A percentile compares a stretch with the other conserved stretches of the same genome.
phyloP scores from a whole-genome alignment of 2,113 vertebrate genomes.

The Australoheros scitulus region DNA sequence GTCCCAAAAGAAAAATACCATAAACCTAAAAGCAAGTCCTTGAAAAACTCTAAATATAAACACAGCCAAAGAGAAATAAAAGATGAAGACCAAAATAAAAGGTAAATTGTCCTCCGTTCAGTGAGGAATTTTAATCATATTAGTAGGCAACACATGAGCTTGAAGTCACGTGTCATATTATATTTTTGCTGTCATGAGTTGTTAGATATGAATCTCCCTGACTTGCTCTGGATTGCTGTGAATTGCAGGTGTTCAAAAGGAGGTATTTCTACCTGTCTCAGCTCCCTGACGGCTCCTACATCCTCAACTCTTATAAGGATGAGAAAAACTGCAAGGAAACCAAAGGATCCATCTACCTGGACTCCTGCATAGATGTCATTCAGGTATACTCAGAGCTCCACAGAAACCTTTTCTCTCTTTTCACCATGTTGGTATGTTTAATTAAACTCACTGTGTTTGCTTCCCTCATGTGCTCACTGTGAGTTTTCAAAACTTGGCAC shows the following conservation, averaged over 20 bases:
- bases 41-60: too few species aligned
- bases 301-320: slow-evolving; percentile 97
- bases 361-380: slow-evolving; percentile 94
- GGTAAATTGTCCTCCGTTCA: background rate
- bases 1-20: too few species aligned
- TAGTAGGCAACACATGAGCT: background rate
- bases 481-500: slow-evolving; percentile 23
- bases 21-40: too few species aligned
- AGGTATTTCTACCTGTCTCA: slow-evolving; percentile 97
- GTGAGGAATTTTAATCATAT: background rate
- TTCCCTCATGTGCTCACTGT: background rate
- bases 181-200: background rate
- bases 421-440: background rate
- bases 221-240: background rate
- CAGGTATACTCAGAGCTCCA: slow-evolving; percentile 77
- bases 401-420: background rate
- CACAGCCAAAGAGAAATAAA: too few species aligned
- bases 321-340: slow-evolving; percentile 97
- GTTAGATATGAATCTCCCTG: background rate
- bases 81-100: too few species aligned
- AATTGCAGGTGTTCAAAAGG: slow-evolving; percentile 91
- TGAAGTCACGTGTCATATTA: background rate
- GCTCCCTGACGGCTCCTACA: slow-evolving; percentile 96
- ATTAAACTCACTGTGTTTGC: background rate
- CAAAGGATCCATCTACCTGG: slow-evolving; percentile 97